Conservation (phyloP, 1,140 invertebrate genomes). For the Scaptodrosophila lebanonensis region DNA sequence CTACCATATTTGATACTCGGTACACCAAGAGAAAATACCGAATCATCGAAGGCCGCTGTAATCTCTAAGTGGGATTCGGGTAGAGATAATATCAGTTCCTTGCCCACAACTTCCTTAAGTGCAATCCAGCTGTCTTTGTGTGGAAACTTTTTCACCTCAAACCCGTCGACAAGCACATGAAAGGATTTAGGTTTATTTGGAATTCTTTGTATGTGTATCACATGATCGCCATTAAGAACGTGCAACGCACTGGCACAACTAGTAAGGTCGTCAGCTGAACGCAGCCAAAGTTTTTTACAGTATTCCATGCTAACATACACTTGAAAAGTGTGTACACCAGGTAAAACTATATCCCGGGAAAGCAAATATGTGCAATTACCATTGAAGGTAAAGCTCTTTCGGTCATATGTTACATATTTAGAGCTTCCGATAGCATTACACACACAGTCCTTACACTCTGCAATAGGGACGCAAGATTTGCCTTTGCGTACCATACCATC, state of each 20-base stretch:
- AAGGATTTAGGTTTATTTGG: constrained; percentile 40
- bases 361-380: constrained; percentile 89
- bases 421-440: constrained; percentile 85
- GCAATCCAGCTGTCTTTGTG: constrained; percentile 79
- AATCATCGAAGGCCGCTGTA: constrained; percentile 77
- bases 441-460: constrained; percentile 86
- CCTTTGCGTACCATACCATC: constrained; percentile 85
- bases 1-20: constrained; percentile 86
- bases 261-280: constrained; percentile 22
- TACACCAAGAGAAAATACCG: constrained; percentile 80
- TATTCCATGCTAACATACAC: constrained; percentile 70
- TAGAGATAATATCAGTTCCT: constrained; percentile 78
- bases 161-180: constrained; percentile 67
- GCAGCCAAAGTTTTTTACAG: constrained; percentile 57
- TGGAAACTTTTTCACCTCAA: constrained; percentile 77
- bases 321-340: constrained; percentile 82
- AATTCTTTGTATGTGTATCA: constrained; percentile 79
- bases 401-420: constrained; percentile 86
- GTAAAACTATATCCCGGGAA: constrained; percentile 80
- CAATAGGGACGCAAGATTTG: constrained; percentile 83
- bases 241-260: constrained; percentile 77
- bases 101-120: constrained; percentile 76
- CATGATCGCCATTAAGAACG: constrained; percentile 82
- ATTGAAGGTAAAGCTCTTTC: constrained; percentile 83
- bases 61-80: constrained; percentile 79